Evolutionary conservation across 2,113 vertebrate genomes (phyloP).

Genomic region (Triplophysa tibetana): DNA sequence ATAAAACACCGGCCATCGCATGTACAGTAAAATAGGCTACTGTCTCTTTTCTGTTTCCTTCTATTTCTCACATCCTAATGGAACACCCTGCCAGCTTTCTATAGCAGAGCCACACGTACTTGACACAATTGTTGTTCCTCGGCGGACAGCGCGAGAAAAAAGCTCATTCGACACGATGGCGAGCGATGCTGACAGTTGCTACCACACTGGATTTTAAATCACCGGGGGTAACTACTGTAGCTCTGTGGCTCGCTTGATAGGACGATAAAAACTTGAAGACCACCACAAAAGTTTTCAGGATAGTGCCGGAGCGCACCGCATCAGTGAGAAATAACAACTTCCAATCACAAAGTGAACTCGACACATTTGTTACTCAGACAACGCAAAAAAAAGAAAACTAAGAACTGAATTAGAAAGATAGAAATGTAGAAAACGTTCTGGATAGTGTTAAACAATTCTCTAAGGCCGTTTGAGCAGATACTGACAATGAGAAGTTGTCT

Average conservation of each 20-base stretch:
- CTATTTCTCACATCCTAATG: slow-evolving; percentile 37
- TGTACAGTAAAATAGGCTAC: neutral
- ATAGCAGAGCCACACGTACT: slow-evolving; percentile 30
- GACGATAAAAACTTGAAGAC: neutral
- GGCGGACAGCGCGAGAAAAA: slow-evolving; percentile 24
- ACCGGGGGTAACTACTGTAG: neutral
- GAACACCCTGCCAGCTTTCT: slow-evolving; percentile 44
- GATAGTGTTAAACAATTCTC: neutral
- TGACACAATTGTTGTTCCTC: neutral
- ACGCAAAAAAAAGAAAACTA: neutral
- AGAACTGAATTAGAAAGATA: neutral
- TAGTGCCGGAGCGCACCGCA: neutral
- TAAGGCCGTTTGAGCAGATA: too few relatives aligned
- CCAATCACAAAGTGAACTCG: too few relatives aligned
- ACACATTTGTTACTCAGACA: too few relatives aligned
- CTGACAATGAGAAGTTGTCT: too few relatives aligned
- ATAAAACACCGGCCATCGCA: slow-evolving; percentile 8
- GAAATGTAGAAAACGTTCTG: too few relatives aligned
- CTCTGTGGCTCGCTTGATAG: neutral
- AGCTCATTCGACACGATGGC: slow-evolving; percentile 31
- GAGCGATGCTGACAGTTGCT: slow-evolving; percentile 26
- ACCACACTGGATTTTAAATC: slow-evolving; percentile 35
- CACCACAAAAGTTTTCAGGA: neutral
- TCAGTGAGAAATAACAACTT: neutral
- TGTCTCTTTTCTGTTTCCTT: neutral